Base-by-base conservation (phyloP, 2,888 invertebrate species). In the Holacanthella duospinosa region DNA sequence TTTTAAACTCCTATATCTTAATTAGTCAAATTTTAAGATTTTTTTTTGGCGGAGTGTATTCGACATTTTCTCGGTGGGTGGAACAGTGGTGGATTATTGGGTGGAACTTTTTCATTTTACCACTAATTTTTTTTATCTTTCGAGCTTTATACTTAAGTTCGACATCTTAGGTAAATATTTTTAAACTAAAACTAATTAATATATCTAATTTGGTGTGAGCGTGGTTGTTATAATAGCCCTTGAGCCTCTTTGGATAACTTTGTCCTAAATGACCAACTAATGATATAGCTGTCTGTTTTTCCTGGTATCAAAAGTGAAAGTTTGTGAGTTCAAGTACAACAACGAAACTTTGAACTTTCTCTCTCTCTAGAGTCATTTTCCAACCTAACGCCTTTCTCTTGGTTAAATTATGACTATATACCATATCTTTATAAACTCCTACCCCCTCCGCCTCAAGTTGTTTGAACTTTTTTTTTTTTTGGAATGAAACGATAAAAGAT, bases 391-490 rank as follows among this genome's bases (percentile, higher is more conserved):
- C 64, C 64, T 63, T 63, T 63, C 61, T 16, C 55, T 25, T 6
- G 9, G 3, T 55, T 26, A 12, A 12, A 12, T 36, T 12, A 36
- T 36, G 36, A 36, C 16, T 6, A 36, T 16, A 36, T 16, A 36
- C 36, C 9, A 36, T 36, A 36, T 36, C 36, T 9, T 36, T 16
- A 36, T 36, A 16, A 6, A 36, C 36, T 16, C 6, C 36, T 16
- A 36, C 16, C 36, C 36, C 58, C 48, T 48, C 29, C 61, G 65
- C 65, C 65, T 63, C 29, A 58, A 67, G 67, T 62, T 66, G 63
- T 67, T 65, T 66, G 65, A 64, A 65, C 63, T 63, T 66, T n/a
- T n/a, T n/a, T n/a, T n/a, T n/a, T n/a, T n/a, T n/a, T 64, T 62
- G 53, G 60, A 63, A 63, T 56, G 58, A 29, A 58, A 29, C 29